phyloP scores from a whole-genome alignment of 2,888 invertebrate genomes.

The Endomychus coccineus region DNA sequence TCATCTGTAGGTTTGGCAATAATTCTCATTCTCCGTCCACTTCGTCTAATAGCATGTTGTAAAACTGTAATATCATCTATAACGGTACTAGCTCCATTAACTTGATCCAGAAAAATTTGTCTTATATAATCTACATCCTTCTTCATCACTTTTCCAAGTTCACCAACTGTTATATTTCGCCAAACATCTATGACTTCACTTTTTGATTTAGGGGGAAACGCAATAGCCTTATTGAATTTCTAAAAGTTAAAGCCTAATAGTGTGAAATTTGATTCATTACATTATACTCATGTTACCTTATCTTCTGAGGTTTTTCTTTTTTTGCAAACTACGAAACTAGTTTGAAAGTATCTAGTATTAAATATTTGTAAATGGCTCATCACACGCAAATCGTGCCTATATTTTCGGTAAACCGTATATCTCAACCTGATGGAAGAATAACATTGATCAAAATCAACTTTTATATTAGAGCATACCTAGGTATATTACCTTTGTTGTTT shows the following conservation, averaged over 20 bases:
- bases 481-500: no score
- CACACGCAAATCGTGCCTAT: no score
- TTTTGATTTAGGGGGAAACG: constrained; percentile 54
- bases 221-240: constrained; percentile 50
- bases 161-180: constrained; percentile 71
- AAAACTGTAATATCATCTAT: constrained; percentile 36
- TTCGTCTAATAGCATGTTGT: constrained; percentile 35
- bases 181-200: constrained; percentile 59
- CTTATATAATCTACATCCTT: constrained; percentile 54
- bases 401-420: no score
- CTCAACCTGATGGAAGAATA: no score
- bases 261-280: constrained; percentile 4
- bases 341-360: no score
- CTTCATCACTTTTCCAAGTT: constrained; percentile 59
- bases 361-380: no score
- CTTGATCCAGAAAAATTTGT: constrained; percentile 36
- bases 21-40: constrained; percentile 40
- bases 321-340: no score
- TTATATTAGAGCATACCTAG: no score
- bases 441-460: no score
- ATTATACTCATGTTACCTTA: background rate
- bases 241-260: no score
- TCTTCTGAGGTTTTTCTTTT: constrained; percentile 1
- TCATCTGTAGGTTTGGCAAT: constrained; percentile 29
- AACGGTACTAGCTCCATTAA: constrained; percentile 27